phyloP scores from a whole-genome alignment of 2,113 vertebrate species.

The Porphyrio hochstetteri region DNA sequence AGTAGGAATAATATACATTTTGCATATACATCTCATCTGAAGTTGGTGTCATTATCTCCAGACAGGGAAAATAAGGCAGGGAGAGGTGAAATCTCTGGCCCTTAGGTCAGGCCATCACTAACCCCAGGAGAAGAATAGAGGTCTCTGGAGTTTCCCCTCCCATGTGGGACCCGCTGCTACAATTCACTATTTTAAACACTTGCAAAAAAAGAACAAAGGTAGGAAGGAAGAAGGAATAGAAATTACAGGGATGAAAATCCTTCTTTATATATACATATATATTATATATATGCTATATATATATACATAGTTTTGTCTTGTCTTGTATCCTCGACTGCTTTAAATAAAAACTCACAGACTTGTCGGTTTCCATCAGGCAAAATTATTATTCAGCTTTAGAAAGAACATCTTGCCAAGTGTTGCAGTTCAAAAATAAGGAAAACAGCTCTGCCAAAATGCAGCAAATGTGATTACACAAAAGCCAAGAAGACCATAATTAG shows the following conservation, averaged over 20 bases:
- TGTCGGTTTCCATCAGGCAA: constrained; percentile 62
- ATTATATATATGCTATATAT: constrained; percentile 11
- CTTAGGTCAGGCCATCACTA: neutral
- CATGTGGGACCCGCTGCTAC: neutral
- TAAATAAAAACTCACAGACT: constrained; percentile 69
- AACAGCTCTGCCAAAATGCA: constrained; percentile 80
- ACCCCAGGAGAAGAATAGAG: neutral
- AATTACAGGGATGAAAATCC: constrained; percentile 53
- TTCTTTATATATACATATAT: constrained; percentile 33
- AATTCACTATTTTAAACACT: constrained; percentile 12
- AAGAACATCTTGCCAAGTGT: constrained; percentile 78
- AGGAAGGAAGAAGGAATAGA: constrained; percentile 43
- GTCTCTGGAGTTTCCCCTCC: neutral
- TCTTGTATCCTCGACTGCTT: constrained; percentile 57
- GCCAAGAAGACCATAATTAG: constrained; percentile 84
- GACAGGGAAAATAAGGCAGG: neutral
- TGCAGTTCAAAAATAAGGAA: constrained; percentile 81
- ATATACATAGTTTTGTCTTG: constrained; percentile 33
- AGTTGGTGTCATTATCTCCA: neutral
- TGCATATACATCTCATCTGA: neutral
- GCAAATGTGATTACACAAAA: constrained; percentile 84
- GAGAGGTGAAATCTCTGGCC: neutral
- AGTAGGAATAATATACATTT: neutral
- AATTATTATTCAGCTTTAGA: constrained; percentile 77
- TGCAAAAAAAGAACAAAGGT: neutral